Evolutionary conservation across 2,113 vertebrate genomes (phyloP).

Genomic region (Vimba vimba): DNA sequence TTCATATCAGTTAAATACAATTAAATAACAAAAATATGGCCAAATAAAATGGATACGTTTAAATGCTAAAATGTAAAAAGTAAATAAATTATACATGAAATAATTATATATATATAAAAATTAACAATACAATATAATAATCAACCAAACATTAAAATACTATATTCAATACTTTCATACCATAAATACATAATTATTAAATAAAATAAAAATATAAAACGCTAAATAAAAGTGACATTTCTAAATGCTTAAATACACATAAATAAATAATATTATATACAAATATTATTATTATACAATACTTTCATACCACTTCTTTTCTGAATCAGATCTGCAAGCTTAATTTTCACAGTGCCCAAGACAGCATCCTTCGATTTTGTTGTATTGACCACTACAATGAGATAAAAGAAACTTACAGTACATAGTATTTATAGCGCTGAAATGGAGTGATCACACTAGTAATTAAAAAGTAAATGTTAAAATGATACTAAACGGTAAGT

Average conservation of each 20-base stretch:
- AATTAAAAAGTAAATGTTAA: neutral
- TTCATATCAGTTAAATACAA: neutral
- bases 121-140: neutral
- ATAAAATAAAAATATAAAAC: no score
- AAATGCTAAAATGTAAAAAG: neutral
- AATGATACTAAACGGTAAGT: neutral
- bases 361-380: slow-evolving; percentile 65
- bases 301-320: slow-evolving; percentile 74
- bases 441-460: neutral
- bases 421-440: neutral
- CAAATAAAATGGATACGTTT: neutral
- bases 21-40: neutral
- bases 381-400: slow-evolving; percentile 50
- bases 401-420: neutral
- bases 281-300: neutral
- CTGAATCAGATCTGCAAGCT: slow-evolving; percentile 70
- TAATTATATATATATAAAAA: neutral
- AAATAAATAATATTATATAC: neutral
- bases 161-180: slow-evolving; percentile 53
- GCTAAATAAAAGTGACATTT: no score
- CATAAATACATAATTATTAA: slow-evolving; percentile 35
- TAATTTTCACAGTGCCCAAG: slow-evolving; percentile 73
- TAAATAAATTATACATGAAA: neutral
- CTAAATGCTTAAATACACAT: no score
- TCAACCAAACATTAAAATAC: neutral